Evolutionary conservation across 2,113 vertebrate genomes (phyloP), one percentile per base, ranked within the genome.

Genomic region (Tachysurus fulvidraco): DNA sequence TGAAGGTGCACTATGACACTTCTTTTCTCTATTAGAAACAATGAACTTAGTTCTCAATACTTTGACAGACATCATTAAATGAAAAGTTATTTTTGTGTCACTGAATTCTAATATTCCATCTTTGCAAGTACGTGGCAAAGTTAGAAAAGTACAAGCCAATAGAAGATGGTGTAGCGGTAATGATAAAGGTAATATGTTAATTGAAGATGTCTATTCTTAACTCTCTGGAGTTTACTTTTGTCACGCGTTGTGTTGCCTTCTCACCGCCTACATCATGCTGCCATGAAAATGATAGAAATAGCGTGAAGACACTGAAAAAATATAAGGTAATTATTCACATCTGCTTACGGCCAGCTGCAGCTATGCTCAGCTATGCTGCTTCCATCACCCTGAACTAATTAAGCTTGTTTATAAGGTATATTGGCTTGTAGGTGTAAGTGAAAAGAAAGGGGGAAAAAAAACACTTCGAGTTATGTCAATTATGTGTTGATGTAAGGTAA

Each of bases 361-460:
- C 83, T 54, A 89, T 87, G 77, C 67, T 28, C 86, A 83, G 89
- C 89, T 92, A 92, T 82, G 90, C 93, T 65, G 85, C 80, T 17
- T 89, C 90, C 91, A 92, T 92, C 88, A 88, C 91, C 91, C 92
- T 87, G 79, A 89, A 74, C 92, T 94, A 94, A 95, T 95, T 94
- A 94, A 91, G 91, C 93, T 93, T 94, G 93, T 94, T 95, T 94
- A 92, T 93, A 91, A 90, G 88, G 87, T 90, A 92, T 92, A 93
- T 94, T 92, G 92, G 91, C 94, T 93, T 81, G 93, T 93, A 92
- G 94, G 94, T 88, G 93, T 93, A 85, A 87, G 89, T 93, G 93
- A 85, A 92, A 87, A 90, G 85, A 82, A 91, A 80, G 89, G 21
- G 23, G 14, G 23, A 55, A 30, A 11, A 69, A 77, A 84, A 84